A percentile compares a stretch with the other conserved stretches of the same genome.
Conservation (phyloP, 2,797 vertebrate species). For the Rhinoraja longicauda region DNA sequence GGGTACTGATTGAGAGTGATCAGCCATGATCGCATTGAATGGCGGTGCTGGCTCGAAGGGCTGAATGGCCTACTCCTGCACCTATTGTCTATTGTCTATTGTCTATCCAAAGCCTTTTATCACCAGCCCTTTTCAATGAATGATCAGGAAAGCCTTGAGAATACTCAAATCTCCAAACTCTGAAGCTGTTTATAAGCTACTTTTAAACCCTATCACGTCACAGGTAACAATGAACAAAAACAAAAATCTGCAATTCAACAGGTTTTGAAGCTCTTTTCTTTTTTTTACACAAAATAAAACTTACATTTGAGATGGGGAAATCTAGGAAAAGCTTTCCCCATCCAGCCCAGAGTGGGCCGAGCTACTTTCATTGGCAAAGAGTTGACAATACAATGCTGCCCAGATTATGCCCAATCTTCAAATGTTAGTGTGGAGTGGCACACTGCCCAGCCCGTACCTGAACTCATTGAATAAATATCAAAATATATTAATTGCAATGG, state of each 20-base stretch:
- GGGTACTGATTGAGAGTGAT: too few relatives aligned
- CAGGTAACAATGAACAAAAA: not conserved
- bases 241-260: not conserved
- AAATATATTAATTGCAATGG: constrained; percentile 29
- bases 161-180: not conserved
- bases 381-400: not conserved
- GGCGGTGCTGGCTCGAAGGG: too few relatives aligned
- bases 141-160: not conserved
- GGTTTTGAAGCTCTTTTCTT: not conserved
- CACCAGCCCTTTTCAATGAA: not conserved
- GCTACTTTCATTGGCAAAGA: not conserved
- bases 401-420: not conserved
- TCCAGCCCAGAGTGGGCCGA: not conserved
- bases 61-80: too few relatives aligned
- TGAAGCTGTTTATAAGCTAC: not conserved
- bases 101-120: not conserved
- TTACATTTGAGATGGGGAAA: not conserved
- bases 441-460: too few relatives aligned
- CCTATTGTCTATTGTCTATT: too few relatives aligned
- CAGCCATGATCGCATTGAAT: too few relatives aligned
- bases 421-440: not conserved
- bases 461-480: constrained; percentile 18
- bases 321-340: not conserved
- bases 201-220: not conserved
- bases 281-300: not conserved